Percentiles rank a stretch among this genome's conserved stretches.
Evolutionary conservation across 1,140 invertebrate genomes (phyloP).

Genomic region (Armadillidium nasatum): DNA sequence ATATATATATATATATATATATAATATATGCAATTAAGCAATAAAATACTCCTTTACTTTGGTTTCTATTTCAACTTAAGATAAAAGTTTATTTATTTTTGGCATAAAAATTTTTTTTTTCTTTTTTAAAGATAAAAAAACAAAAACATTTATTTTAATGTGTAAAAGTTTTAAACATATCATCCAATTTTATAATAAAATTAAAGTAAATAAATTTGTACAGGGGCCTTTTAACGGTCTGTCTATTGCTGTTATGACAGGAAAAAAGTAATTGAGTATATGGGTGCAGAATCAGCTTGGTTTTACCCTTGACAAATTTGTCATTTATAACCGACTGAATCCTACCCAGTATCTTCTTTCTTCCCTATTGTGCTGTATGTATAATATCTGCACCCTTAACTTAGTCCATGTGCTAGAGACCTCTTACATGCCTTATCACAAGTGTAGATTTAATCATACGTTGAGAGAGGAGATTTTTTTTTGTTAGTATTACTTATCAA

Average conservation of each 20-base stretch:
- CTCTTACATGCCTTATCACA: constrained; percentile 44
- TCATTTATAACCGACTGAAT: constrained; percentile 30
- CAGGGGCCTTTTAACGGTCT: constrained; percentile 30
- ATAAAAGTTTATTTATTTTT: too few relatives aligned
- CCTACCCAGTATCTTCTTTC: constrained; percentile 23
- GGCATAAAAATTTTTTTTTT: too few relatives aligned
- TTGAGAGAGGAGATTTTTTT: neutral
- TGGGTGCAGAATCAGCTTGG: neutral
- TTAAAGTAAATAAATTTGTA: constrained; percentile 35
- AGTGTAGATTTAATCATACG: constrained; percentile 36
- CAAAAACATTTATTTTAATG: neutral
- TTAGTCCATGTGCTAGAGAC: constrained; percentile 43
- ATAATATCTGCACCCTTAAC: constrained; percentile 37
- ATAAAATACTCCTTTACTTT: neutral
- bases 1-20: too few relatives aligned
- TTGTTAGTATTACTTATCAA: neutral
- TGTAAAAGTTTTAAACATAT: constrained; percentile 33
- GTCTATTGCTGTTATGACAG: constrained; percentile 25
- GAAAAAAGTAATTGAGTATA: neutral
- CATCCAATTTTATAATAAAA: constrained; percentile 33
- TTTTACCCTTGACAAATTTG: neutral
- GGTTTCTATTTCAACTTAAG: too few relatives aligned
- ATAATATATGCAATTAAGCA: neutral
- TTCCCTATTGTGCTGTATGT: constrained; percentile 39
- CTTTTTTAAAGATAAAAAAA: too few relatives aligned